These are phyloP conservation scores for Mesoligia furuncula DNA, from an alignment of 2,888 invertebrate genomes.

Conservation along the genomic window DNA sequence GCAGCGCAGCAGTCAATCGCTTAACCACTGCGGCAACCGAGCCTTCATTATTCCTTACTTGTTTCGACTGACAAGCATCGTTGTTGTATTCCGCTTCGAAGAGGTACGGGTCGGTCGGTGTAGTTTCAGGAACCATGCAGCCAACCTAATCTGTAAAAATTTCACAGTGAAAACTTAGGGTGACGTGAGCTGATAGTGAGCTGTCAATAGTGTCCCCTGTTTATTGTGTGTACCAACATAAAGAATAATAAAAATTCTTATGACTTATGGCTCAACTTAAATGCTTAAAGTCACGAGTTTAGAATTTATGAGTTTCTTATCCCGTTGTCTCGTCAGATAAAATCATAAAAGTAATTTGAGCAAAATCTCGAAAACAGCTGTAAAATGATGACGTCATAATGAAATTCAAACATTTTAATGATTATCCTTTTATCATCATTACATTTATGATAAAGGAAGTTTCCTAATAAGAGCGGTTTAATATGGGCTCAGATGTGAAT, in stretches of 20 bases:
- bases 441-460: not conserved
- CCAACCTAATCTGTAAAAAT: no score
- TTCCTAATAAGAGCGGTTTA: not conserved
- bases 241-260: not conserved
- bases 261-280: not conserved
- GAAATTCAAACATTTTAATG: not conserved
- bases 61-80: not conserved
- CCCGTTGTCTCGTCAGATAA: constrained; percentile 14
- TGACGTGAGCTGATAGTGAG: no score
- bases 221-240: no score
- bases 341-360: not conserved
- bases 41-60: not conserved
- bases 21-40: no score
- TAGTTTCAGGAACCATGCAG: no score
- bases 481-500: no score
- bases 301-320: constrained; percentile 8
- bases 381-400: constrained; percentile 3
- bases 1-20: no score
- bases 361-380: not conserved
- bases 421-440: constrained; percentile 10
- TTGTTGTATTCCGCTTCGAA: not conserved
- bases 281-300: constrained; percentile 9
- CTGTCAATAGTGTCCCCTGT: no score
- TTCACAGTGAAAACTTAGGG: no score
- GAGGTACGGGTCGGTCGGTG: not conserved